phyloP scores from a whole-genome alignment of 2,113 vertebrate genomes.

The Planiliza haematocheilus region DNA sequence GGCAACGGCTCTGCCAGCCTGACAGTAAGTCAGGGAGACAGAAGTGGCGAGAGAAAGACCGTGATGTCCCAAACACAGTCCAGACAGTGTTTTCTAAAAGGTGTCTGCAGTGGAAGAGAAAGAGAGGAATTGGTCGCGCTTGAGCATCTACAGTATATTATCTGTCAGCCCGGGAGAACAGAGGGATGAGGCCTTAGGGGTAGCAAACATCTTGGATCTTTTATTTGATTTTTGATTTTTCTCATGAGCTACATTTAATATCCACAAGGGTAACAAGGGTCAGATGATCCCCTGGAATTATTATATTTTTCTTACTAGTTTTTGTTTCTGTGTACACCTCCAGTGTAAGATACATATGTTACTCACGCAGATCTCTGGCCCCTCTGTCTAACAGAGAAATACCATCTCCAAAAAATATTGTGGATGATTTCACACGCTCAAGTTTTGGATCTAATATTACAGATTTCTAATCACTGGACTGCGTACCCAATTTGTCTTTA shows the following conservation, averaged over 20 bases:
- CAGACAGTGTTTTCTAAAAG: slow-evolving; percentile 26
- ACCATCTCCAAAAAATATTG: neutral
- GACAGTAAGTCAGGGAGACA: slow-evolving; percentile 58
- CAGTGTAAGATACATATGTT: neutral
- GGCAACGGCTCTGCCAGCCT: slow-evolving; percentile 62
- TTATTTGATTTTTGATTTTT: slow-evolving; percentile 6
- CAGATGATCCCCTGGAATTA: slow-evolving; percentile 1
- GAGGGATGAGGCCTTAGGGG: slow-evolving; percentile 7
- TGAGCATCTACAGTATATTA: slow-evolving; percentile 20
- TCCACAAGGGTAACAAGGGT: neutral
- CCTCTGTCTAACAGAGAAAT: slow-evolving; percentile 1
- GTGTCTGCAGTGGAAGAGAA: slow-evolving; percentile 28
- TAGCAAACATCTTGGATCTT: slow-evolving; percentile 19
- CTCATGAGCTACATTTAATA: slow-evolving; percentile 10
- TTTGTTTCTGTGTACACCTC: slow-evolving; percentile 8
- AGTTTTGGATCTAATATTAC: too few species aligned
- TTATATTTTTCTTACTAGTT: slow-evolving; percentile 26
- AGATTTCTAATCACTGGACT: too few species aligned
- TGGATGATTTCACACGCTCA: too few species aligned
- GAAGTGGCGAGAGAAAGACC: slow-evolving; percentile 36
- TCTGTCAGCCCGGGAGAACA: slow-evolving; percentile 16
- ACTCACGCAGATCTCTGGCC: neutral
- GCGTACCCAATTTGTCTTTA: too few species aligned
- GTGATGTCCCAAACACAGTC: slow-evolving; percentile 36
- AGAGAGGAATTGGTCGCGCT: slow-evolving; percentile 31